Base-by-base conservation (phyloP, 2,888 invertebrate species). In the Aspidiotus rigidus region DNA sequence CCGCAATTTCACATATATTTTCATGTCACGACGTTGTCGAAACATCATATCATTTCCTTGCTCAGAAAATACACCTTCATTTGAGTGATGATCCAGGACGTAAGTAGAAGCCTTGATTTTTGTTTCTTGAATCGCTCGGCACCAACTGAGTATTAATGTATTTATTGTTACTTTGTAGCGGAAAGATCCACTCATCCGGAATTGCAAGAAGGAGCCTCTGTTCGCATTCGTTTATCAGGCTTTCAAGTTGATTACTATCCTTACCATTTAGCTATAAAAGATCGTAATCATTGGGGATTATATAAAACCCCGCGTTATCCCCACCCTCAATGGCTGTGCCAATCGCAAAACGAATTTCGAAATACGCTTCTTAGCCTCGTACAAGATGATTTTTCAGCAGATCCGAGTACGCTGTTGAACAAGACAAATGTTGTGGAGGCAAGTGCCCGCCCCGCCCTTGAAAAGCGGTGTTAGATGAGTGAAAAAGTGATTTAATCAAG, bases 31-130 rank as follows among this genome's bases (percentile, higher is more conserved):
- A 98, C 81, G 93, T 98, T n/a, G 83, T 90, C 0, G 97, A 98
- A 80, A 98, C 99, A 0, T 98, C 97, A 0, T 96, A 97, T 81
- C 99, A 99, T 79, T 86, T 99, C 77, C 84, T 90, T 64, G 91
- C 91, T 70, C 92, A 93, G 72, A 85, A 93, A 75, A 91, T 99
- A 75, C 96, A 98, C 80, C 81, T 99, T 71, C 98, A 98, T 79
- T 83, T 99, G 49, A 96, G 95, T 77, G 98, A 99, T 78, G 99
- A 99, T 78, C 88, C 89, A 71, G 93, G 91, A 74, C 82, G 90
- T 90, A 79, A 83, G 83, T 79, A 8, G 10, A 15, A 56, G 9
- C 28, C 1, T 5, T 28, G 28, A 9, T 57, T 57, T 57, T 2
- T 57, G 2, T 16, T 57, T 16, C 11, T 16, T 60, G 8, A 44